phyloP scores from a whole-genome alignment of 1,140 invertebrate species.

The Bombus superbus region DNA sequence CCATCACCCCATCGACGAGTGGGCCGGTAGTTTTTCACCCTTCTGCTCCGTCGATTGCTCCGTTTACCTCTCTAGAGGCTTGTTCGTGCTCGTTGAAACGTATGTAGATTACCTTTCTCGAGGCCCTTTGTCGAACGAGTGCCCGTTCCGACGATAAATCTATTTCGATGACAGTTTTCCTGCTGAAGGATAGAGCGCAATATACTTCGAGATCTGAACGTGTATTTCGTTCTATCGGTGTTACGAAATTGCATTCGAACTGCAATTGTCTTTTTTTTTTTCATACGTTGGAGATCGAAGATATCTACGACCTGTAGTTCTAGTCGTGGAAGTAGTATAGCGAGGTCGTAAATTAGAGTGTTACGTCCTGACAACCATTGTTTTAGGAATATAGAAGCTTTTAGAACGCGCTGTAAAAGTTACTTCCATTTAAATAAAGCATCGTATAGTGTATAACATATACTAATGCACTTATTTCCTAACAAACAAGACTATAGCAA shows the following conservation, averaged over 20 bases:
- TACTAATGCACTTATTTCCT: too few relatives aligned
- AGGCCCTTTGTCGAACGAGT: neutral
- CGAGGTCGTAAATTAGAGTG: neutral
- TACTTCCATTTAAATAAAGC: neutral
- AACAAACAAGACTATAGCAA: too few relatives aligned
- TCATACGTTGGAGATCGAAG: neutral
- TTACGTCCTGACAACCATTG: neutral
- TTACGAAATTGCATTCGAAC: neutral
- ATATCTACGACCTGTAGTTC: neutral
- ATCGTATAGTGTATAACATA: too few relatives aligned
- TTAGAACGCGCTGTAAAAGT: neutral
- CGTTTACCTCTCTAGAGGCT: neutral
- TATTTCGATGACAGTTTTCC: conserved; percentile 2
- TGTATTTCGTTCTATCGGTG: neutral
- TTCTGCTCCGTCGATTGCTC: neutral
- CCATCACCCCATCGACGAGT: neutral
- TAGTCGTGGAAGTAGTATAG: neutral
- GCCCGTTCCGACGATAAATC: neutral
- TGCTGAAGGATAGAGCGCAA: neutral
- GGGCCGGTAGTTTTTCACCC: neutral
- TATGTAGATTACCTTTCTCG: neutral
- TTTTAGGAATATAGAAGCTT: too few relatives aligned
- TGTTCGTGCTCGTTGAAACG: conserved; percentile 14
- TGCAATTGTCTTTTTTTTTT: neutral
- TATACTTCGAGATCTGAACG: neutral